phyloP scores from a whole-genome alignment of 2,888 invertebrate genomes.

The Aromia moschata region DNA sequence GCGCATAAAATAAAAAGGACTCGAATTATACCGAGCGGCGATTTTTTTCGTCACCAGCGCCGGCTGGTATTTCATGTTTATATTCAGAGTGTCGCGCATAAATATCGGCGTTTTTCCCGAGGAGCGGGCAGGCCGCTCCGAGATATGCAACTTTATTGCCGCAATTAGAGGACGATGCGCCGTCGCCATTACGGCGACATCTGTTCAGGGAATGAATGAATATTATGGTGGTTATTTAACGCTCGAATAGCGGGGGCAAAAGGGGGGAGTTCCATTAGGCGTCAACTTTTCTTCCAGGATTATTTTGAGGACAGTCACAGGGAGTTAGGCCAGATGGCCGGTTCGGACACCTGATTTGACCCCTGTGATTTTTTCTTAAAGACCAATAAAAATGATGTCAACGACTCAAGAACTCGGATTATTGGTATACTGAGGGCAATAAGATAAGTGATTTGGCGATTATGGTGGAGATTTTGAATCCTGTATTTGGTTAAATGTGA shows the following conservation, averaged over 20 bases:
- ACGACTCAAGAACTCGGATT: no score
- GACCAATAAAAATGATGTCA: no score
- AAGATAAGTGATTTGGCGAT: no score
- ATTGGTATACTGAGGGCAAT: no score
- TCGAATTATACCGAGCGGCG: slow-evolving; percentile 63
- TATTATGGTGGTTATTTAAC: slow-evolving; percentile 43
- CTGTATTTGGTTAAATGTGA: no score
- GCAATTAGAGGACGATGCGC: slow-evolving; percentile 55
- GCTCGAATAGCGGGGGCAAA: slow-evolving; percentile 37
- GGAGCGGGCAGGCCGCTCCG: slow-evolving; percentile 43
- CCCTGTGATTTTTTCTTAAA: no score
- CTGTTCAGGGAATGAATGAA: slow-evolving; percentile 47
- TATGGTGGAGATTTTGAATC: no score
- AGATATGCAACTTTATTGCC: slow-evolving; percentile 57
- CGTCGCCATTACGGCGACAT: slow-evolving; percentile 44
- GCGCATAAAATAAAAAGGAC: slow-evolving; percentile 62
- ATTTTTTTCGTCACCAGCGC: slow-evolving; percentile 61
- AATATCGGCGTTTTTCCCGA: slow-evolving; percentile 56
- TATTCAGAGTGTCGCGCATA: slow-evolving; percentile 62
- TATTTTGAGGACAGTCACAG: no score
- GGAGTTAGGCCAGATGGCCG: no score
- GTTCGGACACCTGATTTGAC: no score
- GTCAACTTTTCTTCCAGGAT: no score
- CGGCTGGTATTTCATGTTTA: slow-evolving; percentile 63
- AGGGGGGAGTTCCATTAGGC: no score